Evolutionary conservation across 2,797 vertebrate genomes (phyloP).

Genomic region (Zalophus californianus): DNA sequence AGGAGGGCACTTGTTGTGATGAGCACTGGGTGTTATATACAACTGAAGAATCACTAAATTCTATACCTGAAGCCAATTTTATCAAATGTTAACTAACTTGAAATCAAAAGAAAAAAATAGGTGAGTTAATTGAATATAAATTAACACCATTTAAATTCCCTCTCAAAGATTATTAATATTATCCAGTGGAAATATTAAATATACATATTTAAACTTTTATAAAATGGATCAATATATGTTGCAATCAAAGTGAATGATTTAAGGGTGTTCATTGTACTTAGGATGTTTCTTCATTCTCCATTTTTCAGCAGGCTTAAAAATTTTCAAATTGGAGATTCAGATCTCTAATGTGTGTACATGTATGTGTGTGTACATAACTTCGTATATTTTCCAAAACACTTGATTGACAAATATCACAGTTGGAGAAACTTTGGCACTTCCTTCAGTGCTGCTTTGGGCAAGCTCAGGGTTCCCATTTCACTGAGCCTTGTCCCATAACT

Average conservation of each 20-base stretch:
- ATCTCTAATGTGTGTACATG: not conserved
- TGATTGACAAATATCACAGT: not conserved
- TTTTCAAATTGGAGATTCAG: not conserved
- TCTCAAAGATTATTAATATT: not conserved
- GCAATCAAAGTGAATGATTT: not conserved
- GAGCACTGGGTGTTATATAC: not conserved
- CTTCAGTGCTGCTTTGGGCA: not conserved
- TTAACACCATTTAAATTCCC: not conserved
- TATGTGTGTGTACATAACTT: not conserved
- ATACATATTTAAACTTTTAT: conserved; percentile 14
- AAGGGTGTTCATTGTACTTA: not conserved
- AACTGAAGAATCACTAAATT: not conserved
- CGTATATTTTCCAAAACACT: not conserved
- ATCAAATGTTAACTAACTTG: not conserved
- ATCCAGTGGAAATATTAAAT: conserved; percentile 17
- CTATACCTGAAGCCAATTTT: not conserved
- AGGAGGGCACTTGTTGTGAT: not conserved
- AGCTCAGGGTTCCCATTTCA: not conserved
- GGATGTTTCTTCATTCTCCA: not conserved
- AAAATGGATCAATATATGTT: not conserved
- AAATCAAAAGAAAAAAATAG: not conserved
- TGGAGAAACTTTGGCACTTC: not conserved
- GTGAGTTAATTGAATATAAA: conserved; percentile 43
- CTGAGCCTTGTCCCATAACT: not conserved
- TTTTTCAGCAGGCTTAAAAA: not conserved